Evolutionary conservation across 2,797 vertebrate genomes (phyloP), one percentile per base, ranked within the genome.

Genomic region (Sciaenops ocellatus): DNA sequence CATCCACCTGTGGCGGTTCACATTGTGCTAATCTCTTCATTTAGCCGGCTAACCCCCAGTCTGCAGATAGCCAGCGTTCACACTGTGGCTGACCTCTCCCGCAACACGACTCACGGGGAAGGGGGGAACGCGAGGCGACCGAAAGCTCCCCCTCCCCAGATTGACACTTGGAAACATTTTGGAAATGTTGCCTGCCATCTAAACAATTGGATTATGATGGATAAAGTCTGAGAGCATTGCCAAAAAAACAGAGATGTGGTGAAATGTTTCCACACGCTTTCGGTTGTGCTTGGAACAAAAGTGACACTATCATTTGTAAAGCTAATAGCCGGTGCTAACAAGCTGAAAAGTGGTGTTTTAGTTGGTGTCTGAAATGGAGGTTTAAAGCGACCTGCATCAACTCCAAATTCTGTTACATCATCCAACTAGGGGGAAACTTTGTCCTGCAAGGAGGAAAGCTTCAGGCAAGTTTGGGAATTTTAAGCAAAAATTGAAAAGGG

Each of bases 1-100:
- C 69, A 44, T 85, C 89, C 90, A 93, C 89, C 87, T 92, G 90
- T 90, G 87, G 82, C 51, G 26, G 64, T 88, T 84, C 82, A 76
- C 80, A 7, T 73, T 4, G 78, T 68, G 28, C 88, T 92, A 90
- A 91, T 90, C 87, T 87, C 79, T 66, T 79, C 76, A 79, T 87
- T 90, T 84, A 83, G 85, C 65, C 9, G 47, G 47, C 74, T 87
- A 83, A 90, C 87, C 85, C 84, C 81, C 71, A 18, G 90, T 91
- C 86, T 85, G 81, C 76, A 90, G 90, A 91, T 85, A 86, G 78
- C 81, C 3, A 2, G 68, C 26, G 18, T 44, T 85, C 82, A 63
- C 85, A 86, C 87, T 72, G 67, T 24, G 60, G 69, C 64, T 90
- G 90, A 93, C 89, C 90, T 87, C 85, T 75, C 13, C 60, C 3